These are phyloP conservation scores for Coturnix japonica DNA, from an alignment of 2,113 vertebrate genomes.

Conservation along the genomic window DNA sequence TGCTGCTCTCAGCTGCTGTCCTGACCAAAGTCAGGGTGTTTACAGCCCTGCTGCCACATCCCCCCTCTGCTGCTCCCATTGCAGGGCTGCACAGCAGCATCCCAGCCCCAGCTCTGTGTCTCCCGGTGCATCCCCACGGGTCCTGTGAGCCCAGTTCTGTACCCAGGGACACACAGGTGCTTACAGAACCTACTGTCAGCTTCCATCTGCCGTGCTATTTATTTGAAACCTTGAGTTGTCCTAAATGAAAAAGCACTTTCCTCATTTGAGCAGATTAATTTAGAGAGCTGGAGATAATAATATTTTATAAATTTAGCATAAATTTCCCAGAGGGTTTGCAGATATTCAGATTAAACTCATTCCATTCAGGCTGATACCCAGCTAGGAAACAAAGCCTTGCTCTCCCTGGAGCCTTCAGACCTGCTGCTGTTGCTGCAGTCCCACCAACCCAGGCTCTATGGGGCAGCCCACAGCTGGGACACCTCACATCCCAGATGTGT, in stretches of 20 bases:
- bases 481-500: rapidly evolving
- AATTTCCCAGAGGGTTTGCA: neutral
- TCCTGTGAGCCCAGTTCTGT: rapidly evolving
- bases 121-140: rapidly evolving
- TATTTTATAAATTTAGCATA: neutral
- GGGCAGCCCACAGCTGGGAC: neutral
- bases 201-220: neutral
- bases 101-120: too few relatives aligned
- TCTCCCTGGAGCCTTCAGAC: too few relatives aligned
- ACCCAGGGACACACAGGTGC: rapidly evolving
- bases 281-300: neutral
- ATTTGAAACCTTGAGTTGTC: neutral
- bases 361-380: neutral
- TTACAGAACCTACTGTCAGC: rapidly evolving
- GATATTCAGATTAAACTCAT: neutral
- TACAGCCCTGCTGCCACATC: neutral
- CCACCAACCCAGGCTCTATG: too few relatives aligned
- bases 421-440: too few relatives aligned
- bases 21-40: too few relatives aligned
- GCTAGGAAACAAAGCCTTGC: neutral
- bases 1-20: too few relatives aligned
- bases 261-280: neutral
- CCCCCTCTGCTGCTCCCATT: neutral
- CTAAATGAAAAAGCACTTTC: neutral
- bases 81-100: neutral